phyloP scores from a whole-genome alignment of 92 coral and sea anemone species.

The Virgularia gustaviana region DNA sequence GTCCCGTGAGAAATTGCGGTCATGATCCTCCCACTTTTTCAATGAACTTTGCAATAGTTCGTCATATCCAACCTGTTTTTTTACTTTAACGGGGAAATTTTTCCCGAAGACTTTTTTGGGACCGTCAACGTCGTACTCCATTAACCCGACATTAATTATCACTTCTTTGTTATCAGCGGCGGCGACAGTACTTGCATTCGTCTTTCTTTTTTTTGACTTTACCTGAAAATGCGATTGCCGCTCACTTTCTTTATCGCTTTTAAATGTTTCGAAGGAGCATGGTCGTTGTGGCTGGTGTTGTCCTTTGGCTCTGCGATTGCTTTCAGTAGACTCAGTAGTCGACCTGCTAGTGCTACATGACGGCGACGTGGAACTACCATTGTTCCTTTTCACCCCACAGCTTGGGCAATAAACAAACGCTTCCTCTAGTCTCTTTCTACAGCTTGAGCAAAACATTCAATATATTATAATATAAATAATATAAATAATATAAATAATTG shows the following conservation, averaged over 20 bases:
- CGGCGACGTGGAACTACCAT: too few species aligned
- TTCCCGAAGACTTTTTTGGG: conserved; percentile 46
- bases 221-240: background rate
- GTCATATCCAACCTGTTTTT: conserved; percentile 13
- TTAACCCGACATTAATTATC: conserved; percentile 35
- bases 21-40: conserved; percentile 24
- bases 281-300: too few species aligned
- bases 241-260: background rate
- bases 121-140: conserved; percentile 43
- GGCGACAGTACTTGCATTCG: background rate
- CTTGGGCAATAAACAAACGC: too few species aligned
- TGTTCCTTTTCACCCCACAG: too few species aligned
- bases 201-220: background rate
- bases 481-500: too few species aligned
- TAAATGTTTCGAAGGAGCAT: background rate
- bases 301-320: too few species aligned
- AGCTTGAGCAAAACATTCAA: too few species aligned
- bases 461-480: too few species aligned
- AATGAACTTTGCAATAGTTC: conserved; percentile 31
- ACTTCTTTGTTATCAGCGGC: conserved; percentile 32
- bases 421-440: too few species aligned
- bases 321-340: too few species aligned
- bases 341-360: too few species aligned
- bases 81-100: conserved; percentile 34
- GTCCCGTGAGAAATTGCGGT: conserved; percentile 31